phyloP scores from a whole-genome alignment of 2,888 invertebrate genomes.

The Venusia cambrica region DNA sequence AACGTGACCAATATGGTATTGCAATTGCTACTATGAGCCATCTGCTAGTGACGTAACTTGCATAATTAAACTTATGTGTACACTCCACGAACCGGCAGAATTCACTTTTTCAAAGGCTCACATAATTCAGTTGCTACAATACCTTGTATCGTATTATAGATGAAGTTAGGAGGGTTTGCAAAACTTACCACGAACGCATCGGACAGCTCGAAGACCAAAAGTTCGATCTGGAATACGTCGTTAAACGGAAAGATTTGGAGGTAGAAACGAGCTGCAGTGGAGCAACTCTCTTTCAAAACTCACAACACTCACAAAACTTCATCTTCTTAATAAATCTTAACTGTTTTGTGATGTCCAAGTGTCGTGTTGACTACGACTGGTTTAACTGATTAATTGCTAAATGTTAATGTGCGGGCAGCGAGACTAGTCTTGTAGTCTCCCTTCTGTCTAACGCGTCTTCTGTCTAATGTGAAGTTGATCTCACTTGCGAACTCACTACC shows the following conservation, averaged over 20 bases:
- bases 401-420: constrained; percentile 49
- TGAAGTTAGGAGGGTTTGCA: constrained; percentile 87
- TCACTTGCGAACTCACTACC: constrained; percentile 57
- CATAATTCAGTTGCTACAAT: constrained; percentile 38
- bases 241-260: constrained; percentile 99
- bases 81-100: constrained; percentile 48
- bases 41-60: too few species aligned
- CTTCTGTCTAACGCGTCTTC: constrained; percentile 64
- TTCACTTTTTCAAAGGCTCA: constrained; percentile 26
- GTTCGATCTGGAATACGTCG: constrained; percentile 99
- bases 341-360: constrained; percentile 64
- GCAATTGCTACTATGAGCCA: too few species aligned
- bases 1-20: too few species aligned
- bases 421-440: constrained; percentile 36
- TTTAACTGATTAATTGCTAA: constrained; percentile 57
- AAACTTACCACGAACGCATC: constrained; percentile 95
- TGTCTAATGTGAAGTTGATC: constrained; percentile 62
- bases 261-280: constrained; percentile 82
- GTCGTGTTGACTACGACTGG: constrained; percentile 69
- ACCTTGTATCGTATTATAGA: constrained; percentile 83
- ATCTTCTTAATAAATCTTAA: constrained; percentile 53
- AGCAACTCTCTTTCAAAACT: constrained; percentile 66
- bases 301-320: constrained; percentile 55
- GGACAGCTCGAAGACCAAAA: constrained; percentile 94
- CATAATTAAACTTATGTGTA: constrained; percentile 31